Base-by-base conservation (phyloP, 2,113 vertebrate species). In the Elanoides forficatus region DNA sequence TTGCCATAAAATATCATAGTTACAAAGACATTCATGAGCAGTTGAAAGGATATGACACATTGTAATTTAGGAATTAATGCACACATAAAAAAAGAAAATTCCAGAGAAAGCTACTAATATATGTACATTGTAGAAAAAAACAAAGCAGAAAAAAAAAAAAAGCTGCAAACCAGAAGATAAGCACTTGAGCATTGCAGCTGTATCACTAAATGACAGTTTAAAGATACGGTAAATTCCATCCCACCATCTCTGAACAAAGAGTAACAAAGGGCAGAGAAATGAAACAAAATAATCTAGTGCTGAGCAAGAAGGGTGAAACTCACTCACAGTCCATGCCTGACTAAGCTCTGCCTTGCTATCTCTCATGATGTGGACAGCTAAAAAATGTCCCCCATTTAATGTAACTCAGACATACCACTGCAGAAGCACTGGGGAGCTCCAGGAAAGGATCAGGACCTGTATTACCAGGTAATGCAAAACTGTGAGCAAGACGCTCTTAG, bases 11-110 rank as follows among this genome's bases (percentile, higher is more conserved):
- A 97, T 92, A 95, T 83, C 90, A 81, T 27, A 92, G 88, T 93
- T 92, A 97, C 82, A 90, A 94, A 97, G 92, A 92, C 81, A 93
- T 92, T 90, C 59, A 86, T n/a, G 63, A 97, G 79, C 85, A 93
- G 92, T 93, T 96, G 97, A 94, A 93, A 94, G 90, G 95, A 96
- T 93, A 55, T 90, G 96, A 95, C 96, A 96, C 88, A 70, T 83
- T 86, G 85, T 93, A 90, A 97, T 96, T 97, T 94, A 93, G 92
- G 75, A 97, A 96, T 97, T 97, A 96, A 96, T 66, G 94, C 75
- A 67, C 66, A 74, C 55, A 53, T 65, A 8, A 94, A 86, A 94
- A 90, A 83, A 65, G 63, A 40, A 74, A 73, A 88, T 82, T 93
- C 75, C 93, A 36, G 93, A 94, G 82, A 90, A 94, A 88, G 85